Base-by-base conservation (phyloP, 2,797 vertebrate species). In the Philypnodon macrostomus region DNA sequence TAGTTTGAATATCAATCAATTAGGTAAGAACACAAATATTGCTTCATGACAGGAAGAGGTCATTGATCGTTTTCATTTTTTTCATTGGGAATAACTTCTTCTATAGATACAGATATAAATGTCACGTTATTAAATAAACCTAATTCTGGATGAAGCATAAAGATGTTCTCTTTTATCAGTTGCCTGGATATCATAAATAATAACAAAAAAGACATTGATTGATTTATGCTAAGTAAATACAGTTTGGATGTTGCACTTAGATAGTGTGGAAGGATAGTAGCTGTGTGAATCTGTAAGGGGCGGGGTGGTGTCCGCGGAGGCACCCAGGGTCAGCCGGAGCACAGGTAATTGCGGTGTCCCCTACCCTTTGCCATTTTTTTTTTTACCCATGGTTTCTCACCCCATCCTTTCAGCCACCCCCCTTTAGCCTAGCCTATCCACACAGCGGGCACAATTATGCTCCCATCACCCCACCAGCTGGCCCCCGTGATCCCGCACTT, bases 301-400 rank as follows among this genome's bases (percentile, higher is more conserved):
- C 73, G 74, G 76, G 72, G 78, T 79, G 79, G 75, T 40, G 73
- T 81, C 71, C 57, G n/a, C 66, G 51, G 73, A 86, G 83, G 80
- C 82, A 86, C 81, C 90, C 76, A 23, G 77, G 88, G 89, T 90
- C 85, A 89, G 74, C 50, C 60, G 64, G 85, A 87, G 83, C 86
- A 80, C 88, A 91, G 88, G 90, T 91, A 92, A 92, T 90, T 91
- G 90, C 90, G 87, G 85, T 86, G 85, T 89, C 88, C 77, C 86
- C 86, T 86, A 85, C 85, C 79, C 76, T 86, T 73, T 60, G 62
- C 9, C 27, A 9, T 10, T 29, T 29, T 29, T 29, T 27, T 27
- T 70, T 71, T 79, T 80, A 82, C 70, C 72, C 81, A 60, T 67
- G 81, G 79, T 77, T 87, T 84, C 85, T 80, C 86, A 77, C 84